Percentiles rank a stretch among this genome's conserved stretches.
These are phyloP conservation scores for Isaurus tuberculatus DNA, from an alignment of 92 coral and sea anemone genomes.

Conservation along the genomic window DNA sequence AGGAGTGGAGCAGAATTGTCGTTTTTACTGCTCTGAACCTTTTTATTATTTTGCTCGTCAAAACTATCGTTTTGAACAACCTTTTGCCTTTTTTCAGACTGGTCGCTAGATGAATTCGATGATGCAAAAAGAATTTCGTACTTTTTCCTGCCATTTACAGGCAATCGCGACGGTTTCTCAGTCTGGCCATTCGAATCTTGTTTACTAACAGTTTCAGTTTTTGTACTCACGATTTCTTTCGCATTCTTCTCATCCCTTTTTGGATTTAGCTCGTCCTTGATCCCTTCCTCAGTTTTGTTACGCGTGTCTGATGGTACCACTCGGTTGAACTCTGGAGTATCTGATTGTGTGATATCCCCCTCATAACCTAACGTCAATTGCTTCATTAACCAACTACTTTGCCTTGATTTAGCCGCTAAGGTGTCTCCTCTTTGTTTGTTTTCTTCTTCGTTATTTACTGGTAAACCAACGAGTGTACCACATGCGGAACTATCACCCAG, in stretches of 20 bases:
- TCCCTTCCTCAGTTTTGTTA: not conserved
- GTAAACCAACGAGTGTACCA: not conserved
- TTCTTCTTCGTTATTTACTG: not conserved
- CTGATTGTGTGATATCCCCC: not conserved
- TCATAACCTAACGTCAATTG: not conserved
- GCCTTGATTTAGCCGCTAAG: not conserved
- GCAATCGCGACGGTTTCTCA: not conserved
- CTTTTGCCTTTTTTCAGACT: not conserved
- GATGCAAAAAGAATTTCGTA: constrained; percentile 48
- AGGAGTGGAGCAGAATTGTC: not conserved
- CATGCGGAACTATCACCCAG: not conserved
- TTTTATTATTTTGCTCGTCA: not conserved
- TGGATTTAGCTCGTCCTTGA: not conserved
- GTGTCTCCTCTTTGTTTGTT: not conserved
- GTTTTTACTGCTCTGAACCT: not conserved
- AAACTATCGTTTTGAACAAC: no score
- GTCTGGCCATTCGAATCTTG: not conserved
- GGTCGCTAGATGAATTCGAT: constrained; percentile 20
- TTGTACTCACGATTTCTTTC: not conserved
- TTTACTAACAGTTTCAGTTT: not conserved
- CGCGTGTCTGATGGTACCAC: not conserved
- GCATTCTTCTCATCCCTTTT: not conserved
- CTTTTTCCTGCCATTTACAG: constrained; percentile 26
- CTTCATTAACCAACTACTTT: constrained; percentile 26
- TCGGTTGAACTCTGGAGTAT: not conserved